Base-by-base conservation (phyloP, 2,113 vertebrate species). In the Chamaetylas fuelleborni region DNA sequence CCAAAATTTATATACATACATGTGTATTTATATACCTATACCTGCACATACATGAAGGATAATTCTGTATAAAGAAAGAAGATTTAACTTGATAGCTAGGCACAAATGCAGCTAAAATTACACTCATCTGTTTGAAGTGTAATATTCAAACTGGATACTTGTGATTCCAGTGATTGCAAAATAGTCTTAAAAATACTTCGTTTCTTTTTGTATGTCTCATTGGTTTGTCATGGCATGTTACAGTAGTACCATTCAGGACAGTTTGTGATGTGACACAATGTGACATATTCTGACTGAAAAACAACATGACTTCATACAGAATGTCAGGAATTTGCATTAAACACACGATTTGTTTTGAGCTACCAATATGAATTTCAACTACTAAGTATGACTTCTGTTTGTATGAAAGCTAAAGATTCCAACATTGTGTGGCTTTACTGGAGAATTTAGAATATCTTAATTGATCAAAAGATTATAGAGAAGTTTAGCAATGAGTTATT, bases 321-420 rank as follows among this genome's bases (percentile, higher is more conserved):
- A 94, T 96, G 90, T 90, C 92, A 94, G 85, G 66, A 90, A 93
- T 86, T 62, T 94, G 33, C 82, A 83, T 90, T 93, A 92, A 92
- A 56, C 14, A 70, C 66, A 91, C 2, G 7, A 95, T 92, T 81
- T 93, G 15, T 93, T 96, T 88, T 85, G 87, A 93, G 64, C 60
- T 58, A 88, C 76, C 79, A 74, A 28, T 86, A 47, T 25, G 47
- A 85, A 94, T 88, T 93, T 83, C 64, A 77, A 14, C 31, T 54
- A 77, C 11, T 42, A 72, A 72, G 23, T 82, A 83, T 51, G 43
- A 80, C 57, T 94, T 66, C 47, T 43, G 20, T 36, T 69, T 70
- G 9, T 12, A 86, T 70, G 69, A 81, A 71, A 84, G 15, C 34
- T 69, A 77, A 58, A 93, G 60, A 60, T 83, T 88, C 51, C 34